Conservation (phyloP, 2,113 vertebrate genomes). For the Thamnophis sirtalis region DNA sequence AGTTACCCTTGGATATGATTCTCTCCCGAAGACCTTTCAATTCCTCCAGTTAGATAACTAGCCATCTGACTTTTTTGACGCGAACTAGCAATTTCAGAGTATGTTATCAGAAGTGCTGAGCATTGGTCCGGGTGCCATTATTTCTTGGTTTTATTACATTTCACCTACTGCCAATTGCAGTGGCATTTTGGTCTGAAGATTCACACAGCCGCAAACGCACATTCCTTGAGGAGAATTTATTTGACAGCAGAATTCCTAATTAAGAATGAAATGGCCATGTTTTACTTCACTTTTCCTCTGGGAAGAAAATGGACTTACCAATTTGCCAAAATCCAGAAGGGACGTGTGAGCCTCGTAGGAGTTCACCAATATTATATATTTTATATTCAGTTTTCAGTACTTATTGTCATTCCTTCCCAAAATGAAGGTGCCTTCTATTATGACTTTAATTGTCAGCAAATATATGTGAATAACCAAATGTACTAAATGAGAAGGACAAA, state of each 20-base stretch:
- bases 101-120: background rate
- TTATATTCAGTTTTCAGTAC: background rate
- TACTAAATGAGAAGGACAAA: background rate
- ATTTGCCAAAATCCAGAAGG: background rate
- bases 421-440: background rate
- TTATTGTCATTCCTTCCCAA: background rate
- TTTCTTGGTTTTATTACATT: background rate
- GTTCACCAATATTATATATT: background rate
- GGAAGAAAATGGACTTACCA: background rate
- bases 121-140: background rate
- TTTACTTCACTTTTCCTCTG: background rate
- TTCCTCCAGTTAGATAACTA: background rate
- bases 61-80: background rate
- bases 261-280: background rate
- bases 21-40: background rate
- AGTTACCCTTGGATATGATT: accelerated
- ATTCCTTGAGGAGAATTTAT: background rate
- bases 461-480: background rate
- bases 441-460: background rate
- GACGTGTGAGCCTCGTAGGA: background rate
- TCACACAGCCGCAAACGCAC: background rate
- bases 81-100: background rate
- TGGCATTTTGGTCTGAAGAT: background rate
- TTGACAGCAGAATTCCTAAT: background rate
- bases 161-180: accelerated